Evolutionary conservation across 1,140 invertebrate genomes (phyloP), one percentile per base, ranked within the genome.

Genomic region (Drosophila guanche): DNA sequence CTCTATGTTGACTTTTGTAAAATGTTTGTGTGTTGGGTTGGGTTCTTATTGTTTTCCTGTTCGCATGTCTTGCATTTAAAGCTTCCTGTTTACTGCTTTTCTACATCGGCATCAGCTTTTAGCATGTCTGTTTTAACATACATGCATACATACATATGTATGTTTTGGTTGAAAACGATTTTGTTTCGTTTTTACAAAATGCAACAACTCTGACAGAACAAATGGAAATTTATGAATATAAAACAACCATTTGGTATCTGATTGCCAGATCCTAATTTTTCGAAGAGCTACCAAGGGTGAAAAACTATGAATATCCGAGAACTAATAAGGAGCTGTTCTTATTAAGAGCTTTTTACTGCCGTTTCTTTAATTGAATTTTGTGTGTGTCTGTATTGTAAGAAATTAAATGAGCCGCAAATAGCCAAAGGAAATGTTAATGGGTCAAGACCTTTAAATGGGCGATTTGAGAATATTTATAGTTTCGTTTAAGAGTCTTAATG

Each of bases 381-480:
- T 68, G 47, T 56, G 58, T 12, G 20, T 45, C 6, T 69, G 45
- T 40, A 25, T 46, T 52, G 7, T 40, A 53, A 27, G 48, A 23
- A 5, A 22, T 43, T 33, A 8, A 57, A 37, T 51, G 20, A 5
- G 40, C 57, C 57, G 10, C 47, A 58, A 58, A 47, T 47, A 72
- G 65, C 63, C 52, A 37, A 29, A 12, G 33, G 7, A 77, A 77
- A 85, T 80, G 68, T 60, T 70, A 86, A 59, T 85, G 68, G 80
- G 76, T 59, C 68, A 76, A 47, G 41, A 20, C 53, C 41, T 53
- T 52, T 14, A 71, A 79, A 76, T 79, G 76, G 60, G 55, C 52
- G 29, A n/a, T 5, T 42, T 23, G 5, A 20, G 10, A 12, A 12
- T 20, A 20, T 20, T 23, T 3, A 16, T 7, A 20, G 16, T 20